Percentiles rank a stretch among this genome's conserved stretches.
Conservation (phyloP, 2,888 invertebrate species). For the Pseudanteris insignis region DNA sequence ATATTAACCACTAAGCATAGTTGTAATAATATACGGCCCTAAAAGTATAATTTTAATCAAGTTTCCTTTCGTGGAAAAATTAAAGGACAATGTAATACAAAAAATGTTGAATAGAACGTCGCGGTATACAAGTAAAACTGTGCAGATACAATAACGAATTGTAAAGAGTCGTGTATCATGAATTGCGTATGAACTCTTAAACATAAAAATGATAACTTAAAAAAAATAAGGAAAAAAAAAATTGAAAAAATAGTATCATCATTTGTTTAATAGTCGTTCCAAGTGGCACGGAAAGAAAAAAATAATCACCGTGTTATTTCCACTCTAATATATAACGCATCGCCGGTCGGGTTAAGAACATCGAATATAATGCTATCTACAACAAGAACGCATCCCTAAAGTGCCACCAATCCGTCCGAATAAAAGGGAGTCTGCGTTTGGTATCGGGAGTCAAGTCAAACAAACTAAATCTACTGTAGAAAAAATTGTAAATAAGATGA, state of each 20-base stretch:
- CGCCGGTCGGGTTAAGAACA: not conserved
- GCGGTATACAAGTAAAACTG: conserved; percentile 4
- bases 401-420: conserved; percentile 20
- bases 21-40: conserved; percentile 20
- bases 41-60: conserved; percentile 14
- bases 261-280: not conserved
- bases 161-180: no score
- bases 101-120: not conserved
- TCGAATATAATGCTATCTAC: conserved; percentile 10
- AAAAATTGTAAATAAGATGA: conserved; percentile 1
- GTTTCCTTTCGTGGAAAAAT: conserved; percentile 4
- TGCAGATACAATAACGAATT: conserved; percentile 11
- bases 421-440: conserved; percentile 17
- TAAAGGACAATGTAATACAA: not conserved
- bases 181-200: conserved; percentile 11
- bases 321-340: not conserved
- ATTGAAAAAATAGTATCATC: not conserved
- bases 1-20: conserved; percentile 30
- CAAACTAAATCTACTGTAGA: conserved; percentile 7
- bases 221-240: conserved; percentile 2
- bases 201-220: conserved; percentile 14
- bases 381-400: conserved; percentile 17
- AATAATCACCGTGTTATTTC: no score
- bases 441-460: conserved; percentile 25
- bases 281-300: no score